A percentile compares a stretch with the other conserved stretches of the same genome.
These are phyloP conservation scores for Lutjanus campechanus DNA, from an alignment of 2,797 vertebrate genomes.

Conservation along the genomic window DNA sequence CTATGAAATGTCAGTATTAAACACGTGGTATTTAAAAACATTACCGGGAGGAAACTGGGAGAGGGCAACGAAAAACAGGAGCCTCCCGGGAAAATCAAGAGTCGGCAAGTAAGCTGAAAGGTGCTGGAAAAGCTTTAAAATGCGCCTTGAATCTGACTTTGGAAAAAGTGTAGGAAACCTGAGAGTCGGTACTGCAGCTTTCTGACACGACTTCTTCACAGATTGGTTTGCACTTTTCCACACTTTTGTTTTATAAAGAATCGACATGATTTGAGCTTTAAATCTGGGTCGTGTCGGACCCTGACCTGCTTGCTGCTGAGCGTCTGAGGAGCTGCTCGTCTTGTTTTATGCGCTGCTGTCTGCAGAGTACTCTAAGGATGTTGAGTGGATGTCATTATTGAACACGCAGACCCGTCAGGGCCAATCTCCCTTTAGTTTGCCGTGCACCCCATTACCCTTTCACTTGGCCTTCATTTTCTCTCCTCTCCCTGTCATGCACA, in stretches of 20 bases:
- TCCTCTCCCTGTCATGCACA: constrained; percentile 35
- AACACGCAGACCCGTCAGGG: constrained; percentile 37
- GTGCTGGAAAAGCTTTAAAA: no score
- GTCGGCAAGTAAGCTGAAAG: no score
- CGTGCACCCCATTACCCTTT: constrained; percentile 62
- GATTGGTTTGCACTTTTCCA: not conserved
- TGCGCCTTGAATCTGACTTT: no score
- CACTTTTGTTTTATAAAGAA: not conserved
- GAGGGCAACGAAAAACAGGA: no score
- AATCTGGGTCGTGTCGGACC: not conserved
- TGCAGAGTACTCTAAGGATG: constrained; percentile 25
- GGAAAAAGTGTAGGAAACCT: no score
- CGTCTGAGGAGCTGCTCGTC: constrained; percentile 5
- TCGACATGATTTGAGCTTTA: not conserved
- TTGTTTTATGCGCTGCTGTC: constrained; percentile 16
- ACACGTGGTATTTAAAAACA: no score
- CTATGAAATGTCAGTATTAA: no score
- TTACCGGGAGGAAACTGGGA: no score
- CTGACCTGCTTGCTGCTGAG: not conserved
- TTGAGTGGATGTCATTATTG: constrained; percentile 58
- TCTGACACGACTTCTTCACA: not conserved
- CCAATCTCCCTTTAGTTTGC: constrained; percentile 49
- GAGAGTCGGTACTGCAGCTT: not conserved
- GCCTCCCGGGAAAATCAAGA: no score
- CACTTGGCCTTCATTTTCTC: constrained; percentile 46